Conservation (phyloP, 1,140 invertebrate genomes). For the Diabrotica virgifera region DNA sequence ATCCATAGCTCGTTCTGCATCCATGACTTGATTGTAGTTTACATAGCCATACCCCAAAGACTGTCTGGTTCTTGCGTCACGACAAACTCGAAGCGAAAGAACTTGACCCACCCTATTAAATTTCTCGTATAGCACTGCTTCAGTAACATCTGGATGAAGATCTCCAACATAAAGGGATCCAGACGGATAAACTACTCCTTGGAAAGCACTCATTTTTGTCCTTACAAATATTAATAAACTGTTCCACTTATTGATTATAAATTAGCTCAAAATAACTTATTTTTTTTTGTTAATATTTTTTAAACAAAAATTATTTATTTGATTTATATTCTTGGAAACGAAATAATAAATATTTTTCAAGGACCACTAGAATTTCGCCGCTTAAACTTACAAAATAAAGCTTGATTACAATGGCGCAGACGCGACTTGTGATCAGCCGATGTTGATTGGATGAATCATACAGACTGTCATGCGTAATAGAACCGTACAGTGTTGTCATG, state of each 20-base stretch:
- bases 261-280: conserved; percentile 9
- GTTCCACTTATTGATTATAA: conserved; percentile 28
- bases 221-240: conserved; percentile 25
- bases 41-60: conserved; percentile 99
- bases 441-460: no score
- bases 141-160: conserved; percentile 95
- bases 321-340: no score
- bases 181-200: conserved; percentile 76
- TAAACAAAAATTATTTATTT: no score
- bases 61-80: conserved; percentile 93
- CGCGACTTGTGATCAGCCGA: no score
- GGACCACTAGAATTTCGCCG: no score
- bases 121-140: conserved; percentile 99
- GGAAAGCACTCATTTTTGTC: conserved; percentile 65
- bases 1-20: conserved; percentile 97
- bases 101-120: conserved; percentile 97
- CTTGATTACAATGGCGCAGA: no score
- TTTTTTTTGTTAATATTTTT: no score
- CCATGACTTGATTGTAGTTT: conserved; percentile 97
- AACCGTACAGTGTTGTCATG: no score
- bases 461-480: no score
- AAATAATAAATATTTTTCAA: no score
- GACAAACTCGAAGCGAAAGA: conserved; percentile 96
- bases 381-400: no score
- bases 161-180: conserved; percentile 99